Evolutionary conservation across 2,797 vertebrate species (phyloP).

Genomic region (Thunnus albacares): DNA sequence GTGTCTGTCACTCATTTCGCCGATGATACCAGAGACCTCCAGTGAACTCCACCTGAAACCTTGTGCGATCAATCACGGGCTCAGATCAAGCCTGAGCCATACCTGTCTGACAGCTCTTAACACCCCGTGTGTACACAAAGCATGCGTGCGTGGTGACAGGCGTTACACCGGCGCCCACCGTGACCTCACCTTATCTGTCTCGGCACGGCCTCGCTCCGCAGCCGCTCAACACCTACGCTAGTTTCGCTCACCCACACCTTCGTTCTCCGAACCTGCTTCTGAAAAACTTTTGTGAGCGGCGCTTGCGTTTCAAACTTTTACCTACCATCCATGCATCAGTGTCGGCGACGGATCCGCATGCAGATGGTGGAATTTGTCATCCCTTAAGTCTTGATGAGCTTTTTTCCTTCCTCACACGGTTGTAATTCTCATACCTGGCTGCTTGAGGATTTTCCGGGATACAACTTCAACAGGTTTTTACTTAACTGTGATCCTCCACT

Average conservation of each 20-base stretch:
- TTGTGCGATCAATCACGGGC: slow-evolving; percentile 84
- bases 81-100: slow-evolving; percentile 78
- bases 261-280: background rate
- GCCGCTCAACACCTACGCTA: slow-evolving; percentile 33
- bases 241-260: background rate
- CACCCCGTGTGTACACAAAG: slow-evolving; percentile 73
- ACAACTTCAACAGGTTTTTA: slow-evolving; percentile 63
- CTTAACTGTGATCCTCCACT: slow-evolving; percentile 53
- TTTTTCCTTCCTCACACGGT: slow-evolving; percentile 54
- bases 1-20: slow-evolving; percentile 86
- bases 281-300: slow-evolving; percentile 34
- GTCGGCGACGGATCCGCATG: slow-evolving; percentile 15
- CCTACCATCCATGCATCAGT: slow-evolving; percentile 20
- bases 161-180: slow-evolving; percentile 58
- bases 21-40: slow-evolving; percentile 84
- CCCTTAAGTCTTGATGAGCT: slow-evolving; percentile 69
- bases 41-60: slow-evolving; percentile 86
- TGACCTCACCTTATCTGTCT: slow-evolving; percentile 61
- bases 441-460: slow-evolving; percentile 68
- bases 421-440: slow-evolving; percentile 65
- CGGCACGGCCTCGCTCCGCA: slow-evolving; percentile 46
- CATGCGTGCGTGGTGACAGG: slow-evolving; percentile 65
- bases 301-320: slow-evolving; percentile 42
- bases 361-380: slow-evolving; percentile 72
- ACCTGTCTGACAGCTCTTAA: slow-evolving; percentile 85